phyloP scores from a whole-genome alignment of 2,888 invertebrate genomes.

The Andrena praecox region DNA sequence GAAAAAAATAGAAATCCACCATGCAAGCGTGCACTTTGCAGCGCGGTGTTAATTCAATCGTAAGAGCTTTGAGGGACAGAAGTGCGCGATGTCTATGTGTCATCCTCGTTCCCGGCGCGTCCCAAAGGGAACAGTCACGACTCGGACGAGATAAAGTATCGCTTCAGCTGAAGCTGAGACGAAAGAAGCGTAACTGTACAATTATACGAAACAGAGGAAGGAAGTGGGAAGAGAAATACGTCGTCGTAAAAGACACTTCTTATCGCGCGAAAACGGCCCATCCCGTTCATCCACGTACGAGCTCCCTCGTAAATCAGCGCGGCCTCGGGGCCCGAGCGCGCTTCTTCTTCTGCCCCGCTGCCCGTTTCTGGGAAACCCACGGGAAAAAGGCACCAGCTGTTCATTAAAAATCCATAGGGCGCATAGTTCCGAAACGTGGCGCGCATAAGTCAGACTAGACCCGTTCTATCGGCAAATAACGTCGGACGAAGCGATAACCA shows the following conservation, averaged over 20 bases:
- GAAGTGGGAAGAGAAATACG: too few relatives aligned
- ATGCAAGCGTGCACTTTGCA: background rate
- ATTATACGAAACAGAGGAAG: background rate
- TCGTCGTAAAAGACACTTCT: background rate
- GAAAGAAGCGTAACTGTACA: background rate
- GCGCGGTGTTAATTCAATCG: background rate
- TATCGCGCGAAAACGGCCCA: slow-evolving; percentile 13
- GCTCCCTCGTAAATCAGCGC: slow-evolving; percentile 12
- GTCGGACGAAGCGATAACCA: slow-evolving; percentile 44
- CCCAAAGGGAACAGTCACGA: too few relatives aligned
- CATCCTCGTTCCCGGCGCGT: too few relatives aligned
- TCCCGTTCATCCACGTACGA: slow-evolving; percentile 12
- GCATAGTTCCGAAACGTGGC: slow-evolving; percentile 65
- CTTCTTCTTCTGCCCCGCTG: background rate
- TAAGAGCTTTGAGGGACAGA: too few relatives aligned
- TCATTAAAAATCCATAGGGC: slow-evolving; percentile 69
- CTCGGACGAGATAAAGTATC: too few relatives aligned
- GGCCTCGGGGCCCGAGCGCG: background rate
- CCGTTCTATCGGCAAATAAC: slow-evolving; percentile 61
- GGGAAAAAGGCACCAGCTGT: slow-evolving; percentile 37
- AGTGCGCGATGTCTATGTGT: too few relatives aligned
- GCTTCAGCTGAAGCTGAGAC: background rate
- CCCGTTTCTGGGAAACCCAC: background rate
- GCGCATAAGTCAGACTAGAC: slow-evolving; percentile 41
- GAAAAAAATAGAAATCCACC: background rate